These are phyloP conservation scores for Lithobates sylvaticus DNA, from an alignment of 2,797 vertebrate genomes.

Conservation along the genomic window DNA sequence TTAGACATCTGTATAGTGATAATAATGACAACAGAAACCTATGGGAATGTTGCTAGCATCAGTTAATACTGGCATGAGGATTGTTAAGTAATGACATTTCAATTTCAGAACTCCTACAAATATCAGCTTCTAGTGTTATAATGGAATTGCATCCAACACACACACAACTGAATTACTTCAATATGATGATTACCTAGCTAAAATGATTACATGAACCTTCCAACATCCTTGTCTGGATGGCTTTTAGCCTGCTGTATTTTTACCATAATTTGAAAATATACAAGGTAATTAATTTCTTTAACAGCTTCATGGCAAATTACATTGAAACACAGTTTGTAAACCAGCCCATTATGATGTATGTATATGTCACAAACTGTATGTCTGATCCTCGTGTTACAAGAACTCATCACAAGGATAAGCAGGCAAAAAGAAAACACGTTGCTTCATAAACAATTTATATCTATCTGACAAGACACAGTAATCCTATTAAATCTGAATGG, in stretches of 20 bases:
- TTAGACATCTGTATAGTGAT: constrained; percentile 1
- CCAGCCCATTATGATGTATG: constrained; percentile 11
- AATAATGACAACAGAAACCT: constrained; percentile 8
- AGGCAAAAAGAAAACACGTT: constrained; percentile 26
- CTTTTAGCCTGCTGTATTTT: background rate
- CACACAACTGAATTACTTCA: background rate
- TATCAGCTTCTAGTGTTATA: background rate
- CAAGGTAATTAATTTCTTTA: constrained; percentile 33
- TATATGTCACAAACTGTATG: background rate
- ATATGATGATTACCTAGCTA: constrained; percentile 7
- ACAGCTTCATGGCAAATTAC: constrained; percentile 33
- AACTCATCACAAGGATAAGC: constrained; percentile 14
- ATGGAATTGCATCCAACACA: constrained; percentile 13
- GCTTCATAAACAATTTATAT: constrained; percentile 46
- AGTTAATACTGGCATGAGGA: background rate
- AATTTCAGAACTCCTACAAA: constrained; percentile 4
- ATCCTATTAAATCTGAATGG: constrained; percentile 35
- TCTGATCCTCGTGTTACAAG: constrained; percentile 8
- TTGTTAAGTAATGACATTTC: background rate
- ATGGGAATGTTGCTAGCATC: background rate
- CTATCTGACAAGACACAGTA: constrained; percentile 29
- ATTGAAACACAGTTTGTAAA: constrained; percentile 18
- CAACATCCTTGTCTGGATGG: background rate
- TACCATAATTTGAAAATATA: constrained; percentile 6
- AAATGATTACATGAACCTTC: background rate